These are phyloP conservation scores for Ochotona princeps DNA, from an alignment of 2,113 vertebrate species.

Conservation along the genomic window DNA sequence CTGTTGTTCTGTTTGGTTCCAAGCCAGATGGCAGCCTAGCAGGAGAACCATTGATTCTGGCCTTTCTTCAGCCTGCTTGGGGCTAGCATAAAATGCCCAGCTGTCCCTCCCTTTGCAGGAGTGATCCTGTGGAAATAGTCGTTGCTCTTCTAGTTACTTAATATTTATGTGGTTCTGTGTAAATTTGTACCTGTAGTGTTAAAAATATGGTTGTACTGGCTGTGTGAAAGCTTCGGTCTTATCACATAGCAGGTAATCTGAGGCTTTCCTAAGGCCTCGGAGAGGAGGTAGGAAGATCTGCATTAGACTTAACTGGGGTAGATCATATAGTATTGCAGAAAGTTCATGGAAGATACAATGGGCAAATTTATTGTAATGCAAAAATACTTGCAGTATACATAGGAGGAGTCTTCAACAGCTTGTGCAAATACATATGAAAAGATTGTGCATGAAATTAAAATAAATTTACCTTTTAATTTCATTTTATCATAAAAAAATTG, in stretches of 20 bases:
- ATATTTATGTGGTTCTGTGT: conserved; percentile 58
- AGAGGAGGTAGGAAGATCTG: conserved; percentile 8
- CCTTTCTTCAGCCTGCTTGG: conserved; percentile 24
- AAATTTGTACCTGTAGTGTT: conserved; percentile 6
- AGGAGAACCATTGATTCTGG: conserved; percentile 51
- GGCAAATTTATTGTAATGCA: too few species aligned
- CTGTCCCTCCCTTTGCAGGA: conserved; percentile 56
- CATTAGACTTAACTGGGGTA: neutral
- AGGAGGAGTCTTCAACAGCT: too few species aligned
- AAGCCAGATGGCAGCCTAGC: conserved; percentile 70
- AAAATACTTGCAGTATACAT: too few species aligned
- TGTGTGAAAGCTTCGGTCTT: neutral
- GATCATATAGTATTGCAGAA: neutral
- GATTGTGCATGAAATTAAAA: too few species aligned
- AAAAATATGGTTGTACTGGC: neutral
- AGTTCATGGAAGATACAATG: too few species aligned
- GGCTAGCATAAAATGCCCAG: conserved; percentile 61
- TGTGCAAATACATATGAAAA: too few species aligned
- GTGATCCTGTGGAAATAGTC: neutral
- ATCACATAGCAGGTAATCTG: too few species aligned
- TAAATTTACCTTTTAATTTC: too few species aligned
- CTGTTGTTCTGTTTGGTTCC: conserved; percentile 64
- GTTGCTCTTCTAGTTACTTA: conserved; percentile 48
- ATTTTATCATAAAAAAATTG: too few species aligned
- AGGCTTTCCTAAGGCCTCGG: neutral